These are phyloP conservation scores for Glaucopsyche alexis DNA, from an alignment of 2,888 invertebrate genomes.

Conservation along the genomic window DNA sequence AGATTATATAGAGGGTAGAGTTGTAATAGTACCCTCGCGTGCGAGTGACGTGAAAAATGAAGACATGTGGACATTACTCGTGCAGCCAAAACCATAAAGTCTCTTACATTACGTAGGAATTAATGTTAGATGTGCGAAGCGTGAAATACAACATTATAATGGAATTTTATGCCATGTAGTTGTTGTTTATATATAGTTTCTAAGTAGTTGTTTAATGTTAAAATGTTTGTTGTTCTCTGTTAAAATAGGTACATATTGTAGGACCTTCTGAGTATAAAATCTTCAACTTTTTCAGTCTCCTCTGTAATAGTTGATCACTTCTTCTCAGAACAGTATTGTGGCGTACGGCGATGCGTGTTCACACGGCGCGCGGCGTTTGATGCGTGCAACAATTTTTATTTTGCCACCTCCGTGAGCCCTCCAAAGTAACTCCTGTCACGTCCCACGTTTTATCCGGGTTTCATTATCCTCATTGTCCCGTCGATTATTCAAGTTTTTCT, in stretches of 20 bases:
- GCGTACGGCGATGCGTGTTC: slow-evolving; percentile 41
- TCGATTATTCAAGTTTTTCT: slow-evolving; percentile 12
- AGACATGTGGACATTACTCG: slow-evolving; percentile 3
- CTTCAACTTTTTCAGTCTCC: slow-evolving; percentile 37
- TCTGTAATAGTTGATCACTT: slow-evolving; percentile 39
- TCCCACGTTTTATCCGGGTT: slow-evolving; percentile 41
- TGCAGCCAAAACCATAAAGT: slow-evolving; percentile 3
- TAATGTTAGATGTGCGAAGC: not conserved
- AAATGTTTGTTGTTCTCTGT: not conserved
- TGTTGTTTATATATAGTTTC: not conserved
- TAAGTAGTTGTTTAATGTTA: not conserved
- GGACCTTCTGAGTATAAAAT: not conserved
- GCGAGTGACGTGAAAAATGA: slow-evolving; percentile 6
- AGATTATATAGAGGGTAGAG: not conserved
- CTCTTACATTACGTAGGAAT: not conserved
- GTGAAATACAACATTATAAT: not conserved
- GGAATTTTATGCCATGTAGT: not conserved
- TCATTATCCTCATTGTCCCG: slow-evolving; percentile 36
- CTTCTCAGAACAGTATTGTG: slow-evolving; percentile 43
- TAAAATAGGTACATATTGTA: too few species aligned
- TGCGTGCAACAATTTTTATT: slow-evolving; percentile 47
- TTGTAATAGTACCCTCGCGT: slow-evolving; percentile 2
- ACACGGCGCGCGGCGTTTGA: slow-evolving; percentile 40
- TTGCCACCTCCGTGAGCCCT: slow-evolving; percentile 40
- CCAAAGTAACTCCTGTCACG: slow-evolving; percentile 42